Evolutionary conservation across 2,797 vertebrate species (phyloP).

Genomic region (Pangasius macronema): DNA sequence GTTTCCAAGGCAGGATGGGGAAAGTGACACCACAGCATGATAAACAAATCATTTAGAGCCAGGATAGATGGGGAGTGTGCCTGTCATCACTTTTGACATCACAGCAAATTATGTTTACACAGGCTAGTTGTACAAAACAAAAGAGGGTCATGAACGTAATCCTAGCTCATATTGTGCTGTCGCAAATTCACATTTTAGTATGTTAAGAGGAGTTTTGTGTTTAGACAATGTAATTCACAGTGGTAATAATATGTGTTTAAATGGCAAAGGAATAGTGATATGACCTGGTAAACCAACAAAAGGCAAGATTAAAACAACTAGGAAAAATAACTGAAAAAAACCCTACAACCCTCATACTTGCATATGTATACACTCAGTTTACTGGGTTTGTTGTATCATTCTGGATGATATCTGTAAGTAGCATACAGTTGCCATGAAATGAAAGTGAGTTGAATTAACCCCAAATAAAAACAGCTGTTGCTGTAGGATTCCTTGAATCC

Average conservation of each 20-base stretch:
- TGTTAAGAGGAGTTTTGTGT: not conserved
- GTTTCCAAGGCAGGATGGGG: conserved; percentile 42
- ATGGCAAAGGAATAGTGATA: not conserved
- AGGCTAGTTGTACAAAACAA: conserved; percentile 22
- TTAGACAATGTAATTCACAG: not conserved
- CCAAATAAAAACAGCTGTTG: not conserved
- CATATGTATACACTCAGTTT: not conserved
- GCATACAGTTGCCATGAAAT: not conserved
- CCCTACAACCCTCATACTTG: not conserved
- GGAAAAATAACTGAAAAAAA: not conserved
- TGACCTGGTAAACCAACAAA: not conserved
- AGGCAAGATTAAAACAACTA: not conserved
- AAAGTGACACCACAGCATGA: conserved; percentile 49
- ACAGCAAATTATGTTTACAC: conserved; percentile 35
- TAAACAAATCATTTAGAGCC: conserved; percentile 38
- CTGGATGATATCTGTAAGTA: not conserved
- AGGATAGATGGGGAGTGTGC: conserved; percentile 31
- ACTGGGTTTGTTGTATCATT: not conserved
- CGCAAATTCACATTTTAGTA: not conserved
- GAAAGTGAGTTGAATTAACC: not conserved
- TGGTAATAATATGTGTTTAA: not conserved
- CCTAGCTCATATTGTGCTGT: not conserved
- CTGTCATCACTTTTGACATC: conserved; percentile 27
- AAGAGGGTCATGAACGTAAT: not conserved
- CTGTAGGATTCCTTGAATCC: not conserved